Evolutionary conservation across 1,140 invertebrate genomes (phyloP).

Genomic region (Anastrepha ludens): DNA sequence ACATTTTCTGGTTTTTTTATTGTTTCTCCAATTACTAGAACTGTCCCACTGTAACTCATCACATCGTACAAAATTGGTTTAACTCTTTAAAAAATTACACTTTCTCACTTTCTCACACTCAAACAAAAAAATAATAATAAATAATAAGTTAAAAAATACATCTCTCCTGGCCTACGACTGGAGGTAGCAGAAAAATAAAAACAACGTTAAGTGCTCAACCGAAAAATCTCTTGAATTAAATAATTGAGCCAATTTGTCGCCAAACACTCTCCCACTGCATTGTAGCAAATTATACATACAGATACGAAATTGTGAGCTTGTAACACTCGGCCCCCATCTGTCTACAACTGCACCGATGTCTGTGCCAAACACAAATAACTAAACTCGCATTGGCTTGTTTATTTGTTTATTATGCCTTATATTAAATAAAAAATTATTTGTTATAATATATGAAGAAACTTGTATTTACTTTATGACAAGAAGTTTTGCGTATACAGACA

Average conservation of each 20-base stretch:
- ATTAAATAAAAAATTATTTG: neutral
- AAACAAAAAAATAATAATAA: neutral
- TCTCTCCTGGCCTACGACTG: neutral
- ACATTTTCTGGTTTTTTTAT: neutral
- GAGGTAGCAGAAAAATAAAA: neutral
- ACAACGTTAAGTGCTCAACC: neutral
- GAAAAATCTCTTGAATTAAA: slow-evolving; percentile 64
- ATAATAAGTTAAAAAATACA: neutral
- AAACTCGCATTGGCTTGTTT: neutral
- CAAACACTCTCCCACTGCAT: slow-evolving; percentile 31
- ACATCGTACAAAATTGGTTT: neutral
- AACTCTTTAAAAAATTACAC: neutral
- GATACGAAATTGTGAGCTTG: neutral
- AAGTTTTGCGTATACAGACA: too few relatives aligned
- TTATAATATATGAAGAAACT: neutral
- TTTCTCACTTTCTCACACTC: neutral
- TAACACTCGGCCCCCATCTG: neutral
- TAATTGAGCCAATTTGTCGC: slow-evolving; percentile 72
- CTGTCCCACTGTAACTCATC: neutral
- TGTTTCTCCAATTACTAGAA: neutral
- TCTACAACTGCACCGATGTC: neutral
- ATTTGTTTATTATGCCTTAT: neutral
- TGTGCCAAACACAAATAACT: neutral
- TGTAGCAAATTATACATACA: neutral
- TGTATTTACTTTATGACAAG: neutral